These are phyloP conservation scores for Dasysyrphus tricinctus DNA, from an alignment of 2,888 invertebrate species.

Conservation along the genomic window DNA sequence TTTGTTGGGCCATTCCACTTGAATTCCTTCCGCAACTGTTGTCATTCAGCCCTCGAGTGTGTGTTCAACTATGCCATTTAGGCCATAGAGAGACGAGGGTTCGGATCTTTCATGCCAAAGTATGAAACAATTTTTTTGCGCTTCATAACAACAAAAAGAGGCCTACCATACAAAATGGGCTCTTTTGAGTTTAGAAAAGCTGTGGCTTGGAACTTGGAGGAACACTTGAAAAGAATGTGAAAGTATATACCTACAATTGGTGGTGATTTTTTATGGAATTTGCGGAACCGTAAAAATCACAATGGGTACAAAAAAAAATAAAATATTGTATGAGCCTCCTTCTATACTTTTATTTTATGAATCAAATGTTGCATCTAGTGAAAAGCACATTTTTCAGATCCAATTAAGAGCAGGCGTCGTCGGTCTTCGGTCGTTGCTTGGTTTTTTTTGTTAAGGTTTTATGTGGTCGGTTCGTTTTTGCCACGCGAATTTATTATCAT, in stretches of 20 bases:
- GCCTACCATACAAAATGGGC: slow-evolving; percentile 50
- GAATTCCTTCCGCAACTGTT: slow-evolving; percentile 73
- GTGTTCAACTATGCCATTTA: slow-evolving; percentile 70
- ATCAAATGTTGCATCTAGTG: slow-evolving; percentile 68
- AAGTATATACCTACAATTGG: slow-evolving; percentile 31
- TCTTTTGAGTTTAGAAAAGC: slow-evolving; percentile 55
- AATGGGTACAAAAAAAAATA: slow-evolving; percentile 26
- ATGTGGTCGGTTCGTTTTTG: slow-evolving; percentile 17
- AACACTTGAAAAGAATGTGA: slow-evolving; percentile 64
- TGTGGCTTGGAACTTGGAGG: slow-evolving; percentile 42
- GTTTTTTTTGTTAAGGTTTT: background rate
- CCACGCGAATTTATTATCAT: slow-evolving; percentile 34
- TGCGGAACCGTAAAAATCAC: slow-evolving; percentile 51
- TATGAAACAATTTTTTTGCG: slow-evolving; percentile 53
- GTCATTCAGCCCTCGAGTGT: slow-evolving; percentile 72
- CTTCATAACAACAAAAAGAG: slow-evolving; percentile 58
- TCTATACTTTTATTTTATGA: slow-evolving; percentile 54
- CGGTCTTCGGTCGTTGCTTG: slow-evolving; percentile 27
- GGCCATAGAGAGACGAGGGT: slow-evolving; percentile 31
- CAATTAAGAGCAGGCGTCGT: slow-evolving; percentile 61
- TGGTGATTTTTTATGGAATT: slow-evolving; percentile 46
- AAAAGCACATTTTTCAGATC: slow-evolving; percentile 56
- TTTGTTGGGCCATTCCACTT: slow-evolving; percentile 72
- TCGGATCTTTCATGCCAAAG: slow-evolving; percentile 38
- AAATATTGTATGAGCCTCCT: slow-evolving; percentile 25